These are phyloP conservation scores for Crenuchus spilurus DNA, from an alignment of 2,797 vertebrate species.

Conservation along the genomic window DNA sequence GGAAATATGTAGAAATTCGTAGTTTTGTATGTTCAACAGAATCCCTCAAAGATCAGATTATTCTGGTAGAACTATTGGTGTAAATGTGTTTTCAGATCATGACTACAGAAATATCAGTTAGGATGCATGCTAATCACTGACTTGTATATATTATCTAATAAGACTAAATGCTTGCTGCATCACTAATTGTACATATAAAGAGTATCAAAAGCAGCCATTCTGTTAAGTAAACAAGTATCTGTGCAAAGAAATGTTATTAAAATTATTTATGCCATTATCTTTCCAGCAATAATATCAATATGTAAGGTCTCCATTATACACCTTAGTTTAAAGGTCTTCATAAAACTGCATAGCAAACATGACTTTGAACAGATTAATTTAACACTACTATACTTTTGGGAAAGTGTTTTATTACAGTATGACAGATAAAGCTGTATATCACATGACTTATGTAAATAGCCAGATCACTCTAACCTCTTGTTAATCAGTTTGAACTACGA, in stretches of 20 bases:
- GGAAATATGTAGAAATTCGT: background rate
- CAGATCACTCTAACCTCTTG: background rate
- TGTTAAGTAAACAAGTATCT: slow-evolving; percentile 4
- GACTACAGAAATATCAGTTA: slow-evolving; percentile 19
- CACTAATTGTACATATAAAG: slow-evolving; percentile 10
- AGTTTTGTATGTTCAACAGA: background rate
- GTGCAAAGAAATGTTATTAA: background rate
- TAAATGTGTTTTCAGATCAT: slow-evolving; percentile 10
- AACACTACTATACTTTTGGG: background rate
- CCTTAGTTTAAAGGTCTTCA: background rate
- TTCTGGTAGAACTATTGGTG: background rate
- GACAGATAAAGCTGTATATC: background rate
- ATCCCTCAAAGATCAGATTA: background rate
- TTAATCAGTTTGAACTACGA: background rate
- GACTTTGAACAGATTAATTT: background rate
- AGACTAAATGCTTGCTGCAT: background rate
- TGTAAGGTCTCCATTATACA: background rate
- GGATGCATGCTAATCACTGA: slow-evolving; percentile 29
- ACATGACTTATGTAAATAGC: background rate
- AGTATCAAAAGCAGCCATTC: background rate
- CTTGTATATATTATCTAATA: slow-evolving; percentile 36
- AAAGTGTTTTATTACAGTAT: background rate
- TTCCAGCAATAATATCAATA: slow-evolving; percentile 21
- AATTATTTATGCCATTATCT: background rate
- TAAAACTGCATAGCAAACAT: background rate